Percentiles rank a stretch among this genome's conserved stretches.
phyloP scores from a whole-genome alignment of 2,797 vertebrate species.

The Tolypeutes matacus region DNA sequence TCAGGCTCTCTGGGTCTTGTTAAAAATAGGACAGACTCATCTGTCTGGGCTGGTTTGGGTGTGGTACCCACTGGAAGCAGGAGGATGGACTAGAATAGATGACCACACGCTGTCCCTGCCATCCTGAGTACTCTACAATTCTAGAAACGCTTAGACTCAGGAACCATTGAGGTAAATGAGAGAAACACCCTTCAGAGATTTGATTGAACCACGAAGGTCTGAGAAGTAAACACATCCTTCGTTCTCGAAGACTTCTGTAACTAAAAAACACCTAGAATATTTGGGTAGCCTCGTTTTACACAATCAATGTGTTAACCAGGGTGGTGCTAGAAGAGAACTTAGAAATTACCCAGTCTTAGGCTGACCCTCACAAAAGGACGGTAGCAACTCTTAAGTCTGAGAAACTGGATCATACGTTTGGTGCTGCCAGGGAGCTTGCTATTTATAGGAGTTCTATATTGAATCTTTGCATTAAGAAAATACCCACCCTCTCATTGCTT shows the following conservation, averaged over 20 bases:
- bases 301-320: background rate
- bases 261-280: background rate
- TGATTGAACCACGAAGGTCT: background rate
- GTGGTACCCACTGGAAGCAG: slow-evolving; percentile 36
- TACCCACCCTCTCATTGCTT: slow-evolving; percentile 9
- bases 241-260: background rate
- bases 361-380: background rate
- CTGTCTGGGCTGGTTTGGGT: slow-evolving; percentile 67
- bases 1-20: slow-evolving; percentile 48
- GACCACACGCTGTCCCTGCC: background rate
- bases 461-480: slow-evolving; percentile 55
- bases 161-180: background rate
- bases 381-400: slow-evolving; percentile 42
- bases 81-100: slow-evolving; percentile 72
- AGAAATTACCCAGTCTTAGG: slow-evolving; percentile 19
- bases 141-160: background rate
- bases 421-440: background rate
- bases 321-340: background rate
- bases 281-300: background rate
- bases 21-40: slow-evolving; percentile 75
- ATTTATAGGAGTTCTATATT: slow-evolving; percentile 52
- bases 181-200: background rate
- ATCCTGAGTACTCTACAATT: background rate
- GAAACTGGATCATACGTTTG: slow-evolving; percentile 17
- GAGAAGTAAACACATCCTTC: slow-evolving; percentile 54